Evolutionary conservation across 2,888 invertebrate species (phyloP).

Genomic region (Prenolepis imparis): DNA sequence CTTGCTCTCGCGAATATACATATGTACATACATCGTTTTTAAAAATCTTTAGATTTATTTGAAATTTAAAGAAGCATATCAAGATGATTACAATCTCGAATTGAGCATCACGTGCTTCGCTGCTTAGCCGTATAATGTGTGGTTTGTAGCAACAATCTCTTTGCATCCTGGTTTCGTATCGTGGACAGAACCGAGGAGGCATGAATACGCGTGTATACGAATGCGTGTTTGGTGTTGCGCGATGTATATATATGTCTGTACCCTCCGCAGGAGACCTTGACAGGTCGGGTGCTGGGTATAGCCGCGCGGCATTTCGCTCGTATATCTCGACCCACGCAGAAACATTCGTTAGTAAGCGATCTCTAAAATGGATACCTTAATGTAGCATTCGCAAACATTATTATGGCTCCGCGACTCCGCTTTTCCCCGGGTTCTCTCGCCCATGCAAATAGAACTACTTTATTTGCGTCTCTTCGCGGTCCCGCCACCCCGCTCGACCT

Average conservation of each 20-base stretch:
- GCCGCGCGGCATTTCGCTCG: conserved; percentile 50
- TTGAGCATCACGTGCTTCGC: conserved; percentile 8
- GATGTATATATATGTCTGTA: conserved; percentile 20
- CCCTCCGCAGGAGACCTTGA: conserved; percentile 53
- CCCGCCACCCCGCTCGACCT: conserved; percentile 19
- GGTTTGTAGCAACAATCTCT: conserved; percentile 40
- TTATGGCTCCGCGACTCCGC: conserved; percentile 46
- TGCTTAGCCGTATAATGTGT: conserved; percentile 21
- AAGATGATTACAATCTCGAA: conserved; percentile 28
- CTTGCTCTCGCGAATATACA: background rate
- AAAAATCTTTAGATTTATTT: conserved; percentile 9
- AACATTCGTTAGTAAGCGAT: conserved; percentile 66
- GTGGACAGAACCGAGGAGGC: conserved; percentile 5
- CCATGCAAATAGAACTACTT: conserved; percentile 53
- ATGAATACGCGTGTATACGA: background rate
- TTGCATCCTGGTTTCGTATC: conserved; percentile 19
- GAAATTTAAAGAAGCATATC: conserved; percentile 28
- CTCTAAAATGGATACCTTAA: conserved; percentile 67
- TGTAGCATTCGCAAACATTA: conserved; percentile 64
- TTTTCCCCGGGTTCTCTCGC: conserved; percentile 35
- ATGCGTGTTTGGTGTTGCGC: background rate
- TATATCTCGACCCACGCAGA: conserved; percentile 67
- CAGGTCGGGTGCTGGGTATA: conserved; percentile 46
- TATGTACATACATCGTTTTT: background rate
- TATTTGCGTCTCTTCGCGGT: conserved; percentile 39